Base-by-base conservation (phyloP, 2,797 vertebrate species). In the Cryptoblepharus egeriae region DNA sequence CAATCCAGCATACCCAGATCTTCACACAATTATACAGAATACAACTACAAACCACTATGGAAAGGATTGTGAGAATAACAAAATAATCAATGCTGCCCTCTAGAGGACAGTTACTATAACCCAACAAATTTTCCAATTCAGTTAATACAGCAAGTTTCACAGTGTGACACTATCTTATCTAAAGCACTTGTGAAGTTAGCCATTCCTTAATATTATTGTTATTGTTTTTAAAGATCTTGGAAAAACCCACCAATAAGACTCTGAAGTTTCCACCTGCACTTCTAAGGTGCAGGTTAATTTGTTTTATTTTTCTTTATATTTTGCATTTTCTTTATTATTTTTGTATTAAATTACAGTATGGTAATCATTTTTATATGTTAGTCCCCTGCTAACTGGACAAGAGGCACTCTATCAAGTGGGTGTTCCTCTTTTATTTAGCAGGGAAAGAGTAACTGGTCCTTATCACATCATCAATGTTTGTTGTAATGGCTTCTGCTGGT, bases 61-160 rank as follows among this genome's bases (percentile, higher is more conserved):
- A 13, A 28, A 70, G 26, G 39, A 42, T n/a, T 22, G 5, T 45
- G 28, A 26, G 39, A 70, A 30, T 28, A 9, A 42, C 24, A 70
- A 35, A 30, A 58, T 58, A 37, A 64, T 18, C 87, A 88, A 90
- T 75, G 69, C 77, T 86, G 52, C 90, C 87, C 90, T 88, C 92
- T 88, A 81, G 86, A 83, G 92, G 87, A 37, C 12, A 16, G 11
- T 49, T 72, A 32, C n/a, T 20, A 57, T 16, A 5, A 71, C 55
- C 39, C 4, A 37, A 30, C 28, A 52, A 39, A 60, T 20, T 77
- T 52, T 49, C 28, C 70, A 45, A 30, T 16, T 49, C 18, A 22
- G 55, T 13, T 45, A 45, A 67, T 45, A 18, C 49, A 28, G 37
- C 20, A 67, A 22, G 24, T 49, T 7, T n/a, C 39, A 75, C 70